Conservation (phyloP, 2,888 invertebrate species). For the Harpalus rubripes region DNA sequence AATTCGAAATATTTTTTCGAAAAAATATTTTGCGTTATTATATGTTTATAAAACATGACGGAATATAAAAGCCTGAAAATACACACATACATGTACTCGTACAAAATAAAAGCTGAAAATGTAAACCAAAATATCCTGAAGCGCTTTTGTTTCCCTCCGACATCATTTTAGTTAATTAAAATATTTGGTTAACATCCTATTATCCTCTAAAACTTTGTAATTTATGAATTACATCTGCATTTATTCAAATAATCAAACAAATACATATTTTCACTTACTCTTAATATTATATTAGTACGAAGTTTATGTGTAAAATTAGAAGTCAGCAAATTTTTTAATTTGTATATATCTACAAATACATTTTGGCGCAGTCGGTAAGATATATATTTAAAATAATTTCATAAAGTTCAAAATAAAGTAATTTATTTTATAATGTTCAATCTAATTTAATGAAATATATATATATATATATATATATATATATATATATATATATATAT, state of each 20-base stretch:
- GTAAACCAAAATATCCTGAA: slow-evolving; percentile 8
- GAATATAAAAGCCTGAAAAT: slow-evolving; percentile 18
- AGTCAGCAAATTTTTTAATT: too few relatives aligned
- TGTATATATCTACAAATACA: too few relatives aligned
- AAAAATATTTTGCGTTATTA: slow-evolving; percentile 4
- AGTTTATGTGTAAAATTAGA: background rate
- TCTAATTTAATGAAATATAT: too few relatives aligned
- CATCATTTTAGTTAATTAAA: slow-evolving; percentile 28
- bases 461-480: too few relatives aligned
- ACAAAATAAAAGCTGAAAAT: slow-evolving; percentile 8
- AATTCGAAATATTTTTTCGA: background rate
- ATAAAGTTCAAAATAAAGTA: too few relatives aligned
- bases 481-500: too few relatives aligned
- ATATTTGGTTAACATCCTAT: slow-evolving; percentile 22
- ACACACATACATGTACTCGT: background rate
- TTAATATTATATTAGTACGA: background rate
- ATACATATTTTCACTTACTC: background rate
- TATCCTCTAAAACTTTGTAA: background rate
- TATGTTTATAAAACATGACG: slow-evolving; percentile 4
- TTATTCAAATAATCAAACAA: background rate
- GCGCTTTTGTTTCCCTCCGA: background rate
- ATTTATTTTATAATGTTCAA: too few relatives aligned
- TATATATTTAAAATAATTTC: too few relatives aligned
- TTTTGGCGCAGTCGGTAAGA: too few relatives aligned
- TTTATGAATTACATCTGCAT: background rate